A percentile compares a stretch with the other conserved stretches of the same genome.
Evolutionary conservation across 1,140 invertebrate genomes (phyloP).

Genomic region (Galendromus occidentalis): DNA sequence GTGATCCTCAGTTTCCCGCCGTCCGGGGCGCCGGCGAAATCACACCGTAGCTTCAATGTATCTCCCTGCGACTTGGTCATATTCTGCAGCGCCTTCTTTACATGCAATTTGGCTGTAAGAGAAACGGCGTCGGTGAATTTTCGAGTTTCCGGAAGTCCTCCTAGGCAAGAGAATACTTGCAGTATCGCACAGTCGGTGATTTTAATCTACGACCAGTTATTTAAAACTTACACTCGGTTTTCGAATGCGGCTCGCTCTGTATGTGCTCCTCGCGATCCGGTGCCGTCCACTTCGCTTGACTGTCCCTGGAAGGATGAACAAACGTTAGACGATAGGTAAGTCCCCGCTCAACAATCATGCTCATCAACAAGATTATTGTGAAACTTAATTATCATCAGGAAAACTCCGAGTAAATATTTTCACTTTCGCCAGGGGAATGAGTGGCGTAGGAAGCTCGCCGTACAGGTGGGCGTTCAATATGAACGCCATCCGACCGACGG

Average conservation of each 20-base stretch:
- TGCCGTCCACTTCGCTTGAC: background rate
- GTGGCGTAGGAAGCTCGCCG: no score
- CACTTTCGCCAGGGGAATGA: no score
- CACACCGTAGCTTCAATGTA: background rate
- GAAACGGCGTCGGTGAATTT: background rate
- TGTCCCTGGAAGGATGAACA: background rate
- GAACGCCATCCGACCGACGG: no score
- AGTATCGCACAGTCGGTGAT: background rate
- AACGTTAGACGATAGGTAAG: background rate
- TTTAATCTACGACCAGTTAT: background rate
- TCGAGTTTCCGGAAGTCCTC: no score
- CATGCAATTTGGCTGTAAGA: background rate
- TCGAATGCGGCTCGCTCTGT: background rate
- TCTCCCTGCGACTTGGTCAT: background rate
- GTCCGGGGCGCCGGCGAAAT: background rate
- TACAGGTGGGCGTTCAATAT: no score
- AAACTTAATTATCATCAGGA: no score
- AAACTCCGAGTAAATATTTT: no score
- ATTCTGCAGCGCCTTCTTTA: constrained; percentile 1
- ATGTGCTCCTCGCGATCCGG: background rate
- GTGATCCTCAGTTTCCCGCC: background rate
- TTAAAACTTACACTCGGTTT: background rate
- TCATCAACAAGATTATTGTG: no score
- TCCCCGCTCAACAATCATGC: background rate
- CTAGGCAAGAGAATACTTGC: background rate